phyloP scores from a whole-genome alignment of 2,797 vertebrate species.

The Pantherophis alleghaniensis region DNA sequence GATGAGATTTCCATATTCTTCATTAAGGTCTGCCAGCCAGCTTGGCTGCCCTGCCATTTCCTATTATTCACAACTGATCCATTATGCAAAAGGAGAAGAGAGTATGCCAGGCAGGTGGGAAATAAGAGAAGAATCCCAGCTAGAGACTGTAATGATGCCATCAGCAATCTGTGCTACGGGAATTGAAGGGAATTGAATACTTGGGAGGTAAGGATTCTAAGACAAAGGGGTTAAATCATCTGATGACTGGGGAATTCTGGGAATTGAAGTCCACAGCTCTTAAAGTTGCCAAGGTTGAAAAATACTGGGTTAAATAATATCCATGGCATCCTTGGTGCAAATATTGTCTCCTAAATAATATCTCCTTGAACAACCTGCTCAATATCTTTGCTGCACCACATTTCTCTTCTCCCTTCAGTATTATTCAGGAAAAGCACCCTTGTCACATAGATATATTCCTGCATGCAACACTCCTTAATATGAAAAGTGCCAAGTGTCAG shows the following conservation, averaged over 20 bases:
- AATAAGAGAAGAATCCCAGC: constrained; percentile 44
- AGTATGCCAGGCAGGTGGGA: constrained; percentile 34
- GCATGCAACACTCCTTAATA: background rate
- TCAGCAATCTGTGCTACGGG: constrained; percentile 20
- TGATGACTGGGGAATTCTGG: background rate
- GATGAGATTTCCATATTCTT: constrained; percentile 77
- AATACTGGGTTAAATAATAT: background rate
- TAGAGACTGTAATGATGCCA: constrained; percentile 59
- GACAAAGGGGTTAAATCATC: background rate
- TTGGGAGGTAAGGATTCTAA: background rate
- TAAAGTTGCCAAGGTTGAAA: background rate
- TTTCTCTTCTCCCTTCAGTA: background rate
- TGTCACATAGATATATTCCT: background rate
- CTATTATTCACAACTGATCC: constrained; percentile 74
- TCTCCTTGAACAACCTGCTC: background rate
- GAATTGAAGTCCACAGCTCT: background rate
- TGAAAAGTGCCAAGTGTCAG: background rate
- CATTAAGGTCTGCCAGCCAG: constrained; percentile 73
- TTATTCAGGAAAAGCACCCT: background rate
- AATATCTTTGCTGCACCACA: background rate
- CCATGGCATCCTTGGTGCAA: background rate
- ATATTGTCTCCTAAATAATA: background rate
- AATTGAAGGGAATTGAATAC: constrained; percentile 3
- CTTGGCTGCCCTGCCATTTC: constrained; percentile 70
- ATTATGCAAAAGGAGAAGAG: constrained; percentile 70